A percentile compares a stretch with the other conserved stretches of the same genome.
phyloP scores from a whole-genome alignment of 1,140 invertebrate genomes.

The Pseudomyrmex concolor region DNA sequence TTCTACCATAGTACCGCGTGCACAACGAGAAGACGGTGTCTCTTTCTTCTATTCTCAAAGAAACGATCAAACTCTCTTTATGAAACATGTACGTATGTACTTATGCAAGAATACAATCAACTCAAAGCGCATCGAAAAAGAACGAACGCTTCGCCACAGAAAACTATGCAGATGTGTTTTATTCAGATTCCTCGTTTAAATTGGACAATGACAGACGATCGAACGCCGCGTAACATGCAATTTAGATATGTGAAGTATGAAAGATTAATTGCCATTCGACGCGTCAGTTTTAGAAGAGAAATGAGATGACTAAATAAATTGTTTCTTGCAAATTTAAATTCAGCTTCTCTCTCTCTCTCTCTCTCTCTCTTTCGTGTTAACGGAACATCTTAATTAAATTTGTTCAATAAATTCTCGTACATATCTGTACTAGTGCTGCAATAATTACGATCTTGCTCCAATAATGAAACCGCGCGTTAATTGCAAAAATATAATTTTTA shows the following conservation, averaged over 20 bases:
- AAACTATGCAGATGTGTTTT: neutral
- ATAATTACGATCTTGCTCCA: constrained; percentile 14
- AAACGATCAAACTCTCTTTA: constrained; percentile 24
- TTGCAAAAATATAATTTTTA: neutral
- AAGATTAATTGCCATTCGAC: neutral
- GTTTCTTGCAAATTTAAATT: constrained; percentile 1
- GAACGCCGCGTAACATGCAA: neutral
- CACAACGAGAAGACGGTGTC: constrained; percentile 2
- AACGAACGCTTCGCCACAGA: neutral
- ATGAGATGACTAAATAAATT: constrained; percentile 27
- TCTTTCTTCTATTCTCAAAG: constrained; percentile 11
- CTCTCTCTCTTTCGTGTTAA: neutral
- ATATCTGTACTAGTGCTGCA: neutral
- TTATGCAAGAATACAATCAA: neutral
- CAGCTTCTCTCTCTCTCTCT: neutral
- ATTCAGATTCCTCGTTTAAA: neutral
- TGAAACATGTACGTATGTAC: neutral
- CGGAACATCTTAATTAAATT: constrained; percentile 22
- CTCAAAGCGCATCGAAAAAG: neutral
- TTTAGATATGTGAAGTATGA: neutral
- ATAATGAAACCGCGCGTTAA: constrained; percentile 11
- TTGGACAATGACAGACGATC: neutral
- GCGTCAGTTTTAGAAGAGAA: no score
- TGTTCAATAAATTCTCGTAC: constrained; percentile 28
- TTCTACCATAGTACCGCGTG: constrained; percentile 1